phyloP scores from a whole-genome alignment of 2,797 vertebrate species.

The Melanogrammus aeglefinus region DNA sequence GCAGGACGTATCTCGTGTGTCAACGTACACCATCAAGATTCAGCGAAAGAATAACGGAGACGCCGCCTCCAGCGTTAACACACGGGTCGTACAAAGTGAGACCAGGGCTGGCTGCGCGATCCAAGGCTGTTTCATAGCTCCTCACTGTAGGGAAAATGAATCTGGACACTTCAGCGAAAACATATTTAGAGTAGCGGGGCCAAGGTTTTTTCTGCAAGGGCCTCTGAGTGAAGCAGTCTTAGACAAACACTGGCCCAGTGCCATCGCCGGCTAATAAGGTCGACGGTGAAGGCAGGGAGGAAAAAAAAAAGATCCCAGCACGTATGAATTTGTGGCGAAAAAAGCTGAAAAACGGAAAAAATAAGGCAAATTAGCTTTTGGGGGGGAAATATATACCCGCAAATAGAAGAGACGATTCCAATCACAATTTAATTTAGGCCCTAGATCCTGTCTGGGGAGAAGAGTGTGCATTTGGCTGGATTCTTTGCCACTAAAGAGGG shows the following conservation, averaged over 20 bases:
- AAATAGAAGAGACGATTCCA: constrained; percentile 48
- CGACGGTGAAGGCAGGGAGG: constrained; percentile 43
- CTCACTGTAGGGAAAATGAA: constrained; percentile 61
- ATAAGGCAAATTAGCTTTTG: constrained; percentile 52
- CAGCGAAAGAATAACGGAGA: constrained; percentile 63
- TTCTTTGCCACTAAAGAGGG: constrained; percentile 62
- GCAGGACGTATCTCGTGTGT: constrained; percentile 59
- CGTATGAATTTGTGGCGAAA: neutral
- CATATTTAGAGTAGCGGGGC: constrained; percentile 62
- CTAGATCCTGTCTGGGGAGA: constrained; percentile 45
- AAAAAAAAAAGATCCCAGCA: neutral
- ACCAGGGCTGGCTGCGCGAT: constrained; percentile 25
- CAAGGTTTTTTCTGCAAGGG: constrained; percentile 56
- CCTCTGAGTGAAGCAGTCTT: constrained; percentile 60
- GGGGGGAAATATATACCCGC: constrained; percentile 51
- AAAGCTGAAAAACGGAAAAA: constrained; percentile 37
- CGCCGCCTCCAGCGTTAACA: constrained; percentile 59
- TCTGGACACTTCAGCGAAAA: constrained; percentile 67
- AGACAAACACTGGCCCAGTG: constrained; percentile 66
- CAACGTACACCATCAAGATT: constrained; percentile 68
- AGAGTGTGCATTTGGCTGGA: constrained; percentile 60
- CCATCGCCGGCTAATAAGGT: constrained; percentile 60
- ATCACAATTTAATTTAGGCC: constrained; percentile 55
- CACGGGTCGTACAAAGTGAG: constrained; percentile 37
- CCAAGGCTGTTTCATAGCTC: constrained; percentile 60